Conservation (phyloP, 2,797 vertebrate genomes). For the Neosilurus hyrtlii region DNA sequence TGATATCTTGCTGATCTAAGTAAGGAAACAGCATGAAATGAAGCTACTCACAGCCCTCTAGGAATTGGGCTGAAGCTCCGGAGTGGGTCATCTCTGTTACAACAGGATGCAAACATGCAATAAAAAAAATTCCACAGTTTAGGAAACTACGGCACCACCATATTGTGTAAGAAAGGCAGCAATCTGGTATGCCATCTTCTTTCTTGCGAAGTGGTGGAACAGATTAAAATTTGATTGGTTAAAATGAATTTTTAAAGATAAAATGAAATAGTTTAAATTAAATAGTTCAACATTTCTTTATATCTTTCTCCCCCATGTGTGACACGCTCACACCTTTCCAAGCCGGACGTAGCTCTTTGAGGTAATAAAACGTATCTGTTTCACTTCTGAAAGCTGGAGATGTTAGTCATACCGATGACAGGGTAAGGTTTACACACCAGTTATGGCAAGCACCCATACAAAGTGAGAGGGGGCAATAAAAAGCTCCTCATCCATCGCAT, state of each 20-base stretch:
- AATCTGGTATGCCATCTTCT: constrained; percentile 45
- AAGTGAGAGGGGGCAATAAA: constrained; percentile 57
- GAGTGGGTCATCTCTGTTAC: constrained; percentile 68
- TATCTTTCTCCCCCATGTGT: not conserved
- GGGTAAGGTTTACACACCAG: constrained; percentile 62
- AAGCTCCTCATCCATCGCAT: constrained; percentile 51
- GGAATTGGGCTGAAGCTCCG: constrained; percentile 63
- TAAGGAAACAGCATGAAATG: constrained; percentile 65
- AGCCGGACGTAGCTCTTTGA: constrained; percentile 65
- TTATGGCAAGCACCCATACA: constrained; percentile 71
- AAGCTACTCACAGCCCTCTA: constrained; percentile 65
- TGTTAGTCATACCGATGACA: constrained; percentile 61
- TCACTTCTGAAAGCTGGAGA: constrained; percentile 61
- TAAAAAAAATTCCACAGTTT: constrained; percentile 49
- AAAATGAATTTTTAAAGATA: too few relatives aligned
- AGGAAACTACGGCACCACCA: constrained; percentile 71
- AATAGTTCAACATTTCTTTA: constrained; percentile 64
- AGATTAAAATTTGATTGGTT: constrained; percentile 24
- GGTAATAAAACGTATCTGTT: constrained; percentile 72
- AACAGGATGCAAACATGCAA: constrained; percentile 67
- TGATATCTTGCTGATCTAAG: constrained; percentile 64
- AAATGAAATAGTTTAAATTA: constrained; percentile 21
- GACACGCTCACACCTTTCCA: constrained; percentile 56
- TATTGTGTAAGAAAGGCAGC: constrained; percentile 51
- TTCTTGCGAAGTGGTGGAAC: constrained; percentile 50